phyloP scores from a whole-genome alignment of 2,113 vertebrate genomes.

The Labeo rohita region DNA sequence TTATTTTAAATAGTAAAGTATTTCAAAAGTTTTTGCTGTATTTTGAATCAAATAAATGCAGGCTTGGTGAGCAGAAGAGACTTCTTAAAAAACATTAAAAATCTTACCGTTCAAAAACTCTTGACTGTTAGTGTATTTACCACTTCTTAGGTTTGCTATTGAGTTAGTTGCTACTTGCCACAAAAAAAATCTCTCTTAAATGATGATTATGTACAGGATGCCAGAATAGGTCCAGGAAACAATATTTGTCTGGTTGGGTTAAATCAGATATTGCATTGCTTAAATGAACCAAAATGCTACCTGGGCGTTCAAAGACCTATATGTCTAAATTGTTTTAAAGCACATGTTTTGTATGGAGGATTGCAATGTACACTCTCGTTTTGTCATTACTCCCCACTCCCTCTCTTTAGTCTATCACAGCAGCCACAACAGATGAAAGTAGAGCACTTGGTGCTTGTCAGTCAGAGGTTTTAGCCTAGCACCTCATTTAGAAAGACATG shows the following conservation, averaged over 20 bases:
- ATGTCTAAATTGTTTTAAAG: not conserved
- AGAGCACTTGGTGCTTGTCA: conserved; percentile 76
- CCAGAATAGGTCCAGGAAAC: not conserved
- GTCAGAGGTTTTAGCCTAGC: conserved; percentile 70
- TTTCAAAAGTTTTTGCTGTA: no score
- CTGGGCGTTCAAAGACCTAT: not conserved
- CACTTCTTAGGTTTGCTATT: not conserved
- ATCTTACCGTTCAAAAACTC: no score
- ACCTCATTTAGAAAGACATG: conserved; percentile 53
- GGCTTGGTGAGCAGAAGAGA: no score
- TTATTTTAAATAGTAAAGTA: no score
- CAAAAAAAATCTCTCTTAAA: not conserved
- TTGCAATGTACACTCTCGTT: not conserved
- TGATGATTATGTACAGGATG: not conserved
- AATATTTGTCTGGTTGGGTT: not conserved
- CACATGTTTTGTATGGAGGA: not conserved
- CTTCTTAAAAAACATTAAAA: no score
- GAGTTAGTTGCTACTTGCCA: not conserved
- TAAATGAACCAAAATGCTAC: not conserved
- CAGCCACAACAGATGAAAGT: conserved; percentile 65
- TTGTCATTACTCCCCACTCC: not conserved
- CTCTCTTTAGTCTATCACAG: conserved; percentile 43
- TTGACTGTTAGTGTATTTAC: not conserved
- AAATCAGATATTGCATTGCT: not conserved
- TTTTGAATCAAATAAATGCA: no score